Percentiles rank a stretch among this genome's conserved stretches.
Evolutionary conservation across 53 echinoderm and acorn worm species (phyloP).

Genomic region (Paracentrotus lividus): DNA sequence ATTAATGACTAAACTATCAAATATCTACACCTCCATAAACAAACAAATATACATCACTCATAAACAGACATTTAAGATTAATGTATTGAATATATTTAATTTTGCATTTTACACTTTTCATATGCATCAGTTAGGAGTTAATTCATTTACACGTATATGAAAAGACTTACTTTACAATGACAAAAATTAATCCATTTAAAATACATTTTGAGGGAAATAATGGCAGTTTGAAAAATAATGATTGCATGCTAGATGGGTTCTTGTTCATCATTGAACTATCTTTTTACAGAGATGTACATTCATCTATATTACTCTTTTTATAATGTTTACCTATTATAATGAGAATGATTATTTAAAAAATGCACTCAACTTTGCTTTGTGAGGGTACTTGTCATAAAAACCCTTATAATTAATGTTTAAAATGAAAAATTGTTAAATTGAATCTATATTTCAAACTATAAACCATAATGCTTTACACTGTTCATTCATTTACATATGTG

Average conservation of each 20-base stretch:
- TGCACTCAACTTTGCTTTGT: no score
- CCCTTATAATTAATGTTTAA: neutral
- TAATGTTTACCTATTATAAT: neutral
- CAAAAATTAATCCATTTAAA: neutral
- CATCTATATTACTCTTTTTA: neutral
- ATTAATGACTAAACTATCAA: neutral
- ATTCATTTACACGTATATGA: neutral
- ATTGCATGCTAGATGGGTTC: neutral
- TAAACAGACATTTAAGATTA: slow-evolving; percentile 8
- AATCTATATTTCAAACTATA: neutral
- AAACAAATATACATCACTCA: neutral
- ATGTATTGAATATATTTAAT: slow-evolving; percentile 58
- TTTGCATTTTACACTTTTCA: slow-evolving; percentile 50
- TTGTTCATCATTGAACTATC: neutral
- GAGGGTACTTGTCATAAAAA: neutral
- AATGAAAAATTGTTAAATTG: neutral
- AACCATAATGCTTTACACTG: neutral
- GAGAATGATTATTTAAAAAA: no score
- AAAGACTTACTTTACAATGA: slow-evolving; percentile 45
- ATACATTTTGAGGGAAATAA: neutral
- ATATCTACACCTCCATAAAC: neutral
- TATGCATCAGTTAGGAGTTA: slow-evolving; percentile 5
- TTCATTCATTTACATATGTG: neutral
- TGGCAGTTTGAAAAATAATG: slow-evolving; percentile 34
- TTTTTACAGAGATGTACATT: neutral